phyloP scores from a whole-genome alignment of 1,140 invertebrate genomes.

The Maniola jurtina region DNA sequence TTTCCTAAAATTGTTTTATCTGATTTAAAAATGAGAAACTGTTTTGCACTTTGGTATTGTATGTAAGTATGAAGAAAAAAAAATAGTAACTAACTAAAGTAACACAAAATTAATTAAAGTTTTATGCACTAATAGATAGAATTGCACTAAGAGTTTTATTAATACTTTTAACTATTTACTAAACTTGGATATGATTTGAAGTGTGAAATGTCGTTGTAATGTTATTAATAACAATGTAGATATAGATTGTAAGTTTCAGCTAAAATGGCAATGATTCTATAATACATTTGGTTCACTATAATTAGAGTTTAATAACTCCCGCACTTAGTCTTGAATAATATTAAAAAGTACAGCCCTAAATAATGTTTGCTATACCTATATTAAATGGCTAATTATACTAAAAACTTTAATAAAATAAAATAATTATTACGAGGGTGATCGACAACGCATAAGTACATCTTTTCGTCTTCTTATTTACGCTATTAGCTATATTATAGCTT shows the following conservation, averaged over 20 bases:
- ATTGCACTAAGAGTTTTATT: conserved; percentile 39
- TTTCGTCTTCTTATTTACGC: conserved; percentile 8
- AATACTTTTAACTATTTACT: neutral
- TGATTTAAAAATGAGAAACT: conserved; percentile 52
- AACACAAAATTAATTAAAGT: conserved; percentile 35
- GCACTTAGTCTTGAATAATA: conserved; percentile 31
- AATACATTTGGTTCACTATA: conserved; percentile 17
- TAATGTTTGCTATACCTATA: conserved; percentile 18
- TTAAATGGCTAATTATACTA: conserved; percentile 17
- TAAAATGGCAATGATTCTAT: conserved; percentile 17
- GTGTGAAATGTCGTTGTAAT: conserved; percentile 25
- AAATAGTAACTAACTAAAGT: conserved; percentile 17
- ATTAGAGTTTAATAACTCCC: conserved; percentile 28
- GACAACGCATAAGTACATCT: conserved; percentile 20
- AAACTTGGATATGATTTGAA: conserved; percentile 15
- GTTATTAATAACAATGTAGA: conserved; percentile 22
- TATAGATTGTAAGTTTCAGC: conserved; percentile 23
- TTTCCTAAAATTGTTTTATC: conserved; percentile 66
- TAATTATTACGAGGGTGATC: conserved; percentile 43
- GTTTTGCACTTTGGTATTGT: conserved; percentile 63
- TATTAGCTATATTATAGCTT: conserved; percentile 11
- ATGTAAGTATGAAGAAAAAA: conserved; percentile 52
- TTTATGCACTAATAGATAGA: conserved; percentile 55
- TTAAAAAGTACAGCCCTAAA: conserved; percentile 22
- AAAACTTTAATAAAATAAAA: conserved; percentile 25